phyloP scores from a whole-genome alignment of 2,797 vertebrate species.

The Nannoperca obscura region DNA sequence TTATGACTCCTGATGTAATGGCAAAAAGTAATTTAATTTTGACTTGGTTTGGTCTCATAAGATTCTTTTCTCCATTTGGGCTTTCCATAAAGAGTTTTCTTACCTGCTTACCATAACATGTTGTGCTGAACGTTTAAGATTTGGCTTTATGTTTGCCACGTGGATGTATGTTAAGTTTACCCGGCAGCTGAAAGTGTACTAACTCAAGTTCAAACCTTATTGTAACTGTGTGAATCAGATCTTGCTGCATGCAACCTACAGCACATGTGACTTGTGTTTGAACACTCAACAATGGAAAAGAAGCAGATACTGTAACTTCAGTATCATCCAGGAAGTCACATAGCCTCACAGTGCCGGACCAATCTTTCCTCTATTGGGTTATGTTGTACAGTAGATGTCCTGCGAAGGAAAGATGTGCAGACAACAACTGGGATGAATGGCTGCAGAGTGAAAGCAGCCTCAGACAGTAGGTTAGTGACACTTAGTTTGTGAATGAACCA shows the following conservation, averaged over 20 bases:
- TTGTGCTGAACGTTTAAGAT: background rate
- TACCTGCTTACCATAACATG: too few species aligned
- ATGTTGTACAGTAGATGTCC: background rate
- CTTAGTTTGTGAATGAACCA: slow-evolving; percentile 29
- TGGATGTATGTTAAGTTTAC: background rate
- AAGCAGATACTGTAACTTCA: background rate
- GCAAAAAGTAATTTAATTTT: background rate
- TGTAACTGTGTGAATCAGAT: background rate
- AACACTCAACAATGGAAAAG: background rate
- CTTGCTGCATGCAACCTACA: background rate
- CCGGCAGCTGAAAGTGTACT: background rate
- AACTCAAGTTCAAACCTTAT: background rate
- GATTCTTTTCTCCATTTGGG: background rate
- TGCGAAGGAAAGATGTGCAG: slow-evolving; percentile 2
- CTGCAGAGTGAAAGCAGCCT: slow-evolving; percentile 15
- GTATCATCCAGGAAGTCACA: background rate
- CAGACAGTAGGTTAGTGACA: background rate
- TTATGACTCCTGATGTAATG: too few species aligned
- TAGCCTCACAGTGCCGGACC: background rate
- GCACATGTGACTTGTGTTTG: background rate
- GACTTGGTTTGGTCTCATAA: too few species aligned
- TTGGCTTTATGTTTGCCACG: background rate
- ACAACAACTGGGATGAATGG: slow-evolving; percentile 1
- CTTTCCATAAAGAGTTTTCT: background rate
- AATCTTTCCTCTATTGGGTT: background rate